phyloP scores from a whole-genome alignment of 2,113 vertebrate species.

The Pontoporia blainvillei region DNA sequence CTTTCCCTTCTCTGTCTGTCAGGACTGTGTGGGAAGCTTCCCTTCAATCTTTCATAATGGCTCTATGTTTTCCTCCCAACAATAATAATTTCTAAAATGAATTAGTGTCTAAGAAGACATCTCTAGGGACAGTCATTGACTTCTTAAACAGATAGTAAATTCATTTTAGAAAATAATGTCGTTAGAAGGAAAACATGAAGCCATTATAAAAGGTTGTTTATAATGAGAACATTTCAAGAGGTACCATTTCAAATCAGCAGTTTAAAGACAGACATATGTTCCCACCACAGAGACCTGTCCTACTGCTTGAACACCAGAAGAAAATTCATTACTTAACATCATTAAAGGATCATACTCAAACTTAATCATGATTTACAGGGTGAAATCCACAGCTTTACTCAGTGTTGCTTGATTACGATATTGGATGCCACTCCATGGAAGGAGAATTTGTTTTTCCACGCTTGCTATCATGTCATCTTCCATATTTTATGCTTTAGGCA shows the following conservation, averaged over 20 bases:
- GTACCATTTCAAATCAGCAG: slow-evolving; percentile 46
- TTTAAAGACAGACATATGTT: slow-evolving; percentile 64
- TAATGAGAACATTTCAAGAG: slow-evolving; percentile 47
- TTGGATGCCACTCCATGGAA: neutral
- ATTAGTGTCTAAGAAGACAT: neutral
- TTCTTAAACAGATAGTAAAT: neutral
- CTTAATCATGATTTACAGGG: slow-evolving; percentile 42
- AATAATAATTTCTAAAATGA: slow-evolving; percentile 15
- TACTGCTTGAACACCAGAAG: slow-evolving; percentile 45
- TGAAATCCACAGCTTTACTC: neutral
- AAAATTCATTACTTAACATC: slow-evolving; percentile 65
- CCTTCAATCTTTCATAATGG: neutral
- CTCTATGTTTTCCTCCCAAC: slow-evolving; percentile 5
- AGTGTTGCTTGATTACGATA: neutral
- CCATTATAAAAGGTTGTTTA: slow-evolving; percentile 35
- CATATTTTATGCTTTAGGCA: neutral
- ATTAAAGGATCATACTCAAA: slow-evolving; percentile 58
- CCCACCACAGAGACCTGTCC: slow-evolving; percentile 47
- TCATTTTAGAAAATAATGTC: slow-evolving; percentile 13
- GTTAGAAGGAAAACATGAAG: slow-evolving; percentile 7
- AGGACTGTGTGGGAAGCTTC: neutral
- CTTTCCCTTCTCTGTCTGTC: slow-evolving; percentile 36
- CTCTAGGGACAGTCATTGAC: neutral
- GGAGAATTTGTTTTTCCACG: neutral
- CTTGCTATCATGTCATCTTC: neutral